Percentiles rank a stretch among this genome's conserved stretches.
Evolutionary conservation across 2,797 vertebrate species (phyloP).

Genomic region (Apogon talboti): DNA sequence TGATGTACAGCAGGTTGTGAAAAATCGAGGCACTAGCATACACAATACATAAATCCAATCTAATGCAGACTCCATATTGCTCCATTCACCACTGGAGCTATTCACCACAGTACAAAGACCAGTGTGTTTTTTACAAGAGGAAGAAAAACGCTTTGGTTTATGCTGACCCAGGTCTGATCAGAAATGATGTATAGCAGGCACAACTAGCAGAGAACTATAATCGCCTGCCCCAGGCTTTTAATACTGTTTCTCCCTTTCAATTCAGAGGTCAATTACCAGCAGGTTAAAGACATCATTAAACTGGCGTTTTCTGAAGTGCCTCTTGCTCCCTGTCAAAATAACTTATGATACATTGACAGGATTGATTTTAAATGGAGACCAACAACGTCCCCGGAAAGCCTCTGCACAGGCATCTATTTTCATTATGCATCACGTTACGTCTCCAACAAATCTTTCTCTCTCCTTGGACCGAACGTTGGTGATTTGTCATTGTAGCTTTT

Average conservation of each 20-base stretch:
- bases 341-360: constrained; percentile 81
- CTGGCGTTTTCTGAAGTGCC: constrained; percentile 82
- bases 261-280: constrained; percentile 81
- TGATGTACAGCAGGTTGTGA: constrained; percentile 59
- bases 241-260: constrained; percentile 77
- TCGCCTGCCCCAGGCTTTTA: constrained; percentile 77
- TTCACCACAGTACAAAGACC: constrained; percentile 60
- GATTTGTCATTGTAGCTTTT: constrained; percentile 76
- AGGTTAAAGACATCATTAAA: constrained; percentile 86
- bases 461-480: constrained; percentile 68
- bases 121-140: constrained; percentile 43
- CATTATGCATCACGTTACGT: constrained; percentile 74
- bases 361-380: constrained; percentile 82
- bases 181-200: constrained; percentile 80
- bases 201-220: constrained; percentile 74
- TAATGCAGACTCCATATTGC: constrained; percentile 42
- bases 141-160: constrained; percentile 69
- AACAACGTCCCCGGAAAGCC: constrained; percentile 71
- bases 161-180: constrained; percentile 81
- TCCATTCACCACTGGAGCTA: constrained; percentile 48
- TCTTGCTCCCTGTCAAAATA: constrained; percentile 84
- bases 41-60: constrained; percentile 71
- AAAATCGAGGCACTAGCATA: constrained; percentile 53
- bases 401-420: constrained; percentile 76
- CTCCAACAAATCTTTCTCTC: constrained; percentile 76